These are phyloP conservation scores for Dendrocincla tyrannina DNA, from an alignment of 2,797 vertebrate species.

Conservation along the genomic window DNA sequence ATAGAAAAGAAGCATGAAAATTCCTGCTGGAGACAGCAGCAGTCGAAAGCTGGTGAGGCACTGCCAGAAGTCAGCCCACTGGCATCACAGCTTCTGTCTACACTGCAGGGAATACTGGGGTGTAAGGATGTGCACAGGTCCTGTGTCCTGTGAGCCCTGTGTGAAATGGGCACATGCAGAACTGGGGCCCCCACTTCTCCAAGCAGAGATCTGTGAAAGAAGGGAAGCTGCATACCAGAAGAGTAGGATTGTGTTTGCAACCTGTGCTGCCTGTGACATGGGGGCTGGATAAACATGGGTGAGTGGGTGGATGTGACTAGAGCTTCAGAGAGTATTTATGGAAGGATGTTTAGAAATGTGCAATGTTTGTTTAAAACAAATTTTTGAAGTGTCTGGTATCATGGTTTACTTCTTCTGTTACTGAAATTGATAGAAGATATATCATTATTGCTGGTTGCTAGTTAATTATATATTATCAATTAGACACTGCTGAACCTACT, in stretches of 20 bases:
- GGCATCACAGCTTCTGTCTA: neutral
- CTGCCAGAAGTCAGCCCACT: neutral
- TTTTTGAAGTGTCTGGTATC: neutral
- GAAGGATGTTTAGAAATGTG: neutral
- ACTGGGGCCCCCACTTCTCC: neutral
- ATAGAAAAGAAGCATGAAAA: neutral
- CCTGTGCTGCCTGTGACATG: fast-evolving
- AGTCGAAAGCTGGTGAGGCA: neutral
- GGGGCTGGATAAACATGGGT: neutral
- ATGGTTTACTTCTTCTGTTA: neutral
- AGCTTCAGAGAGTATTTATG: neutral
- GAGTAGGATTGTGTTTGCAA: neutral
- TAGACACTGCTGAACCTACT: neutral
- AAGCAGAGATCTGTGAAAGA: neutral
- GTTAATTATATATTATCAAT: neutral
- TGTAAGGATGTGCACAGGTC: neutral
- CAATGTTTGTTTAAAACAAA: neutral
- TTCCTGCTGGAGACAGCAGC: neutral
- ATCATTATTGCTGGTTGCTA: neutral
- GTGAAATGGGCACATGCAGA: neutral
- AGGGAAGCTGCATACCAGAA: neutral
- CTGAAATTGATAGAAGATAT: neutral
- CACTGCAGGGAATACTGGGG: neutral
- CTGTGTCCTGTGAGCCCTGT: fast-evolving
- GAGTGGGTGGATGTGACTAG: neutral